phyloP scores from a whole-genome alignment of 2,113 vertebrate species.

The Trichechus manatus region DNA sequence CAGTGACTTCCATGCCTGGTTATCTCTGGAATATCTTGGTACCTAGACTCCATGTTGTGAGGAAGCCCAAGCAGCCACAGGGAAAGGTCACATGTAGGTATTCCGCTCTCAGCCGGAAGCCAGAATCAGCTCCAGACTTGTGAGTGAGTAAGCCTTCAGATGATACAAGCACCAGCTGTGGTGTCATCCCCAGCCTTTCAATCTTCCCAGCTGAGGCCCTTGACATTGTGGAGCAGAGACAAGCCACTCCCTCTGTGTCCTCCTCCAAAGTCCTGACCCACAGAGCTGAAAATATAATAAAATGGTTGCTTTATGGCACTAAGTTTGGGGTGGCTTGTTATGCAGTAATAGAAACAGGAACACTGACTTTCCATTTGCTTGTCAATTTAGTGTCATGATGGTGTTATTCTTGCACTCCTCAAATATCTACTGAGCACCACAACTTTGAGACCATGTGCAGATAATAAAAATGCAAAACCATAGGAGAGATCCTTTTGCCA shows the following conservation, averaged over 20 bases:
- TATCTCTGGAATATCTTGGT: not conserved
- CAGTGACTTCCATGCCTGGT: not conserved
- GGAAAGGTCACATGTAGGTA: not conserved
- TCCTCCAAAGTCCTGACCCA: not conserved
- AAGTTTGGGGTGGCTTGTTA: not conserved
- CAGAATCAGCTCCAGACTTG: not conserved
- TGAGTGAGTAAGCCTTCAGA: not conserved
- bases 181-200: not conserved
- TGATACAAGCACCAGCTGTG: not conserved
- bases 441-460: not conserved
- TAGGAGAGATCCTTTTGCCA: not conserved
- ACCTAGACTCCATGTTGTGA: not conserved
- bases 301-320: not conserved
- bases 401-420: not conserved
- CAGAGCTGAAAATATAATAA: not conserved
- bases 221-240: not conserved
- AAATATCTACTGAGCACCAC: not conserved
- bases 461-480: not conserved
- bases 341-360: not conserved
- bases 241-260: not conserved
- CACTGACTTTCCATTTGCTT: not conserved
- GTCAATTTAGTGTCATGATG: not conserved
- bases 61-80: not conserved
- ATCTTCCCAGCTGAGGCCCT: conserved; percentile 24
- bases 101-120: not conserved